These are phyloP conservation scores for Erithacus rubecula DNA, from an alignment of 2,797 vertebrate species.

Conservation along the genomic window DNA sequence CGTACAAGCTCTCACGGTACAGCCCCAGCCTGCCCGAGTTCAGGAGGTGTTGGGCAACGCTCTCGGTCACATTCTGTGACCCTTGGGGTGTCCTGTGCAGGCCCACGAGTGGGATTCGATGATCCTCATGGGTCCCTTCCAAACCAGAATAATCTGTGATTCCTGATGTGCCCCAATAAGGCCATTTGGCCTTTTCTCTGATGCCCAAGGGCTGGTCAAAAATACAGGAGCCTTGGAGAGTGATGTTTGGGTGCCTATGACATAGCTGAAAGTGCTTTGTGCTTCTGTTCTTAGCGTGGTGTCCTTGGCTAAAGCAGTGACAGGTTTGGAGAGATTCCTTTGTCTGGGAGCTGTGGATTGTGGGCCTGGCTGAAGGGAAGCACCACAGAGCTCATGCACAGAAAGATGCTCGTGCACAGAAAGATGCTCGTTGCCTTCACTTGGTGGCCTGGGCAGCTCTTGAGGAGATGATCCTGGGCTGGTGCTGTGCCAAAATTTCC, in stretches of 20 bases:
- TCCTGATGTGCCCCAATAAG: not conserved
- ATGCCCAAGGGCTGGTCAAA: not conserved
- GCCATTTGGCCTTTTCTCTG: not conserved
- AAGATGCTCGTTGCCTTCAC: accelerated
- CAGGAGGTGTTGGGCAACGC: not conserved
- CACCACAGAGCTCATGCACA: accelerated
- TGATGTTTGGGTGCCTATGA: accelerated
- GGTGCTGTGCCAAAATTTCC: not conserved
- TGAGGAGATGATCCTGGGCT: accelerated
- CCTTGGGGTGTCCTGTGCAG: not conserved
- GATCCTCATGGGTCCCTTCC: not conserved
- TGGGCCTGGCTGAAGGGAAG: not conserved
- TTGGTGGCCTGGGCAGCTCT: not conserved
- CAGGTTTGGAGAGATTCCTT: not conserved
- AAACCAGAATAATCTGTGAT: not conserved
- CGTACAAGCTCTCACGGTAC: not conserved
- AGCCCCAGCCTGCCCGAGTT: not conserved
- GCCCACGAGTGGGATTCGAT: not conserved
- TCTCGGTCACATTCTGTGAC: not conserved
- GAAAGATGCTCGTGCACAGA: not conserved
- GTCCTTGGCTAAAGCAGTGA: accelerated
- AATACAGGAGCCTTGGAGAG: not conserved
- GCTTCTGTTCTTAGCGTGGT: accelerated
- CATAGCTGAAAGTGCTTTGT: not conserved
- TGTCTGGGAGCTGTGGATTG: not conserved